phyloP scores from a whole-genome alignment of 2,888 invertebrate species.

The Chymomyza fuscimana region DNA sequence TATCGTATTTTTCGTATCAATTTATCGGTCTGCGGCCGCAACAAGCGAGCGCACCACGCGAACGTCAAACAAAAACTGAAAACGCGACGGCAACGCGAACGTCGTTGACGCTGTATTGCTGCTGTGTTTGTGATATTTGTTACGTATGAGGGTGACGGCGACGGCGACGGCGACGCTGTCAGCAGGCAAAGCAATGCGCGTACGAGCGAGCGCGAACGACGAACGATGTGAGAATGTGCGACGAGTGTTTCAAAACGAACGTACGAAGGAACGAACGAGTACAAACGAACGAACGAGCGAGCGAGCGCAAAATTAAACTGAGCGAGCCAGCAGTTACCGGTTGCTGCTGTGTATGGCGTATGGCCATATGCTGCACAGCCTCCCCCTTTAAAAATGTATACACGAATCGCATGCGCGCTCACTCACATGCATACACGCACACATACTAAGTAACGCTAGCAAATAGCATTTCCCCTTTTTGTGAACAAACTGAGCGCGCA shows the following conservation, averaged over 20 bases:
- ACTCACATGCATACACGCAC: constrained; percentile 31
- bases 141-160: constrained; percentile 29
- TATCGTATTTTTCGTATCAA: background rate
- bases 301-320: constrained; percentile 24
- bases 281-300: background rate
- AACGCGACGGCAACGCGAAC: constrained; percentile 40
- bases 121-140: constrained; percentile 10
- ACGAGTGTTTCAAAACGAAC: background rate
- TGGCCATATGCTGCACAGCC: constrained; percentile 38
- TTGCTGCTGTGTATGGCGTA: background rate
- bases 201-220: constrained; percentile 40
- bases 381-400: constrained; percentile 1
- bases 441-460: constrained; percentile 36
- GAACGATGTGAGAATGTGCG: too few species aligned
- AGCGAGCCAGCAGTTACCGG: constrained; percentile 10
- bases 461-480: constrained; percentile 50
- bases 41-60: constrained; percentile 61
- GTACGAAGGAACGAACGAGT: background rate
- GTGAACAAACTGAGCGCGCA: background rate
- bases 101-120: background rate
- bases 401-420: constrained; percentile 66
- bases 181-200: constrained; percentile 50
- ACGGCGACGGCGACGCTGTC: constrained; percentile 37
- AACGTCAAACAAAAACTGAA: constrained; percentile 71
- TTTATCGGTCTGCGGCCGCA: constrained; percentile 23